Evolutionary conservation across 2,797 vertebrate species (phyloP).

Genomic region (Perodicticus potto): DNA sequence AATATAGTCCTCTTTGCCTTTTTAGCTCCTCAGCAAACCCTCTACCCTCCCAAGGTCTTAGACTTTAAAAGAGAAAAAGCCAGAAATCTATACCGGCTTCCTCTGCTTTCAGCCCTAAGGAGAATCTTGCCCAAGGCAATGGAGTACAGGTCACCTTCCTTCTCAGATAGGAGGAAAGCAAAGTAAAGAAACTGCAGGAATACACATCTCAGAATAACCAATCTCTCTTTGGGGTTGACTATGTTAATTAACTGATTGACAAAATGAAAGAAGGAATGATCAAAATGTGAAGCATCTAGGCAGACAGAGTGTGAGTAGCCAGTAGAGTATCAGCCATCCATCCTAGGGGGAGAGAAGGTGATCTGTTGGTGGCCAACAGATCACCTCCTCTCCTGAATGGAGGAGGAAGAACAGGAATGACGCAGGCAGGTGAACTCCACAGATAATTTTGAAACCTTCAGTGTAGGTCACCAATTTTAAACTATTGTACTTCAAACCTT

Average conservation of each 20-base stretch:
- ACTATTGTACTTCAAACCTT: not conserved
- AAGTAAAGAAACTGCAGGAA: not conserved
- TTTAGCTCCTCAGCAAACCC: not conserved
- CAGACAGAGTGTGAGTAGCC: not conserved
- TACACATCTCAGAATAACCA: not conserved
- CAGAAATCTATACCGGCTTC: not conserved
- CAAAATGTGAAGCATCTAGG: not conserved
- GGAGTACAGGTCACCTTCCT: not conserved
- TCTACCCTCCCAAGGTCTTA: not conserved
- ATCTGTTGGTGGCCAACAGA: not conserved
- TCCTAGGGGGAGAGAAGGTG: not conserved
- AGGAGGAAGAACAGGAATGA: not conserved
- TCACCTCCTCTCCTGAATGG: not conserved
- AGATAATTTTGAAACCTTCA: not conserved
- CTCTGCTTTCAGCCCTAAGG: not conserved
- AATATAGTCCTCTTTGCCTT: not conserved
- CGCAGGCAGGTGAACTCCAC: not conserved
- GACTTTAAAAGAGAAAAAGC: not conserved
- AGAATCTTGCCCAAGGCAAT: not conserved
- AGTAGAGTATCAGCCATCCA: not conserved
- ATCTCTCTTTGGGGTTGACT: not conserved
- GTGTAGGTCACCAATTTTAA: not conserved
- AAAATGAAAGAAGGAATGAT: conserved; percentile 2
- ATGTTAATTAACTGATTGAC: not conserved
- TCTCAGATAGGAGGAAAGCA: not conserved